Percentiles rank a stretch among this genome's conserved stretches.
Evolutionary conservation across 2,797 vertebrate genomes (phyloP).

Genomic region (Xerus rutilus): DNA sequence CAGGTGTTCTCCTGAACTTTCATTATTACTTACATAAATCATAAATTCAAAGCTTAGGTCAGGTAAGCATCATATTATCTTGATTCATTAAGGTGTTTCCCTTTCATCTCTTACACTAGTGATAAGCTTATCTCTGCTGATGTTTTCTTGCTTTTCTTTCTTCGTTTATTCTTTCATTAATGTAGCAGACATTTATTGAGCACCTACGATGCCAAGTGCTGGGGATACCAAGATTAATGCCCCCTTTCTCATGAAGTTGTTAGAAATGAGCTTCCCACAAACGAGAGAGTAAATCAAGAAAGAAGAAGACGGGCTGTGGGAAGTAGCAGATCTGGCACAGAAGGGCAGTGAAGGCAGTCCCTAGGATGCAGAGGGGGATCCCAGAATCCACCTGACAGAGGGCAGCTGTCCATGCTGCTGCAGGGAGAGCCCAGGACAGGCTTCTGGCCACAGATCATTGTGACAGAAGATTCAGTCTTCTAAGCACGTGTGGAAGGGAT

Average conservation of each 20-base stretch:
- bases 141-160: not conserved
- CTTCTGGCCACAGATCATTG: not conserved
- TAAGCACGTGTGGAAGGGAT: not conserved
- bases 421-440: not conserved
- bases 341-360: not conserved
- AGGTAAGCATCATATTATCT: slow-evolving; percentile 18
- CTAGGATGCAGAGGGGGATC: fast-evolving
- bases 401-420: fast-evolving
- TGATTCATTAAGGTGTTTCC: not conserved
- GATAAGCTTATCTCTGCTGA: not conserved
- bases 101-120: slow-evolving; percentile 14
- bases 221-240: not conserved
- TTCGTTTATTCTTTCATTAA: not conserved
- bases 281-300: not conserved
- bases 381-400: no score
- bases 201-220: not conserved
- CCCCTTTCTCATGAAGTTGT: not conserved
- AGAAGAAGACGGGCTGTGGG: not conserved
- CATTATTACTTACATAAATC: slow-evolving; percentile 8
- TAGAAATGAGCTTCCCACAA: not conserved
- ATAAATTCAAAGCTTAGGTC: slow-evolving; percentile 43
- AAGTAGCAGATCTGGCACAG: not conserved
- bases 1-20: not conserved
- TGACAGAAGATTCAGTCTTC: not conserved
- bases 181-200: not conserved